Conservation (phyloP, 1,140 invertebrate species). For the Achatina immaculata region DNA sequence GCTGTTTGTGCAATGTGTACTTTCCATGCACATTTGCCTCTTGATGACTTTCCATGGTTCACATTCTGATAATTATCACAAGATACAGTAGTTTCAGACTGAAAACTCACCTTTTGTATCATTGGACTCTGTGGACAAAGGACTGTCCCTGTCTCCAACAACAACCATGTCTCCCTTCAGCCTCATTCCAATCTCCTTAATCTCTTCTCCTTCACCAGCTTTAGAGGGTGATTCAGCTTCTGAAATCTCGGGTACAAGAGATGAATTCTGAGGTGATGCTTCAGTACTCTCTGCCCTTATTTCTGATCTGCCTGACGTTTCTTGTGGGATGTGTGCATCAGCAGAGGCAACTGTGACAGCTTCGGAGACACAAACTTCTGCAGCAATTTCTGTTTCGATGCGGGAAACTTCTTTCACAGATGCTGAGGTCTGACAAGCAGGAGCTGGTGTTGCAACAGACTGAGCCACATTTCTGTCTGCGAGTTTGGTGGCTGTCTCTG, state of each 20-base stretch:
- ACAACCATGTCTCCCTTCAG: slow-evolving; percentile 66
- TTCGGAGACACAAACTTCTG: background rate
- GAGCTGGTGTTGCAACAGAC: background rate
- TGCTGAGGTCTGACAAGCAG: too few relatives aligned
- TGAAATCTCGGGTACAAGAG: too few relatives aligned
- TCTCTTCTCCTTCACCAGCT: background rate
- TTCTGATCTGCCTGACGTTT: background rate
- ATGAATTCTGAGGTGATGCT: background rate
- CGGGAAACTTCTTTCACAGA: background rate
- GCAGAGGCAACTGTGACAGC: background rate
- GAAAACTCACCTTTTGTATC: slow-evolving; percentile 58
- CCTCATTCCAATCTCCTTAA: slow-evolving; percentile 41
- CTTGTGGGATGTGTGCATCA: background rate
- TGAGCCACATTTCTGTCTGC: background rate
- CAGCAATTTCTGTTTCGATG: background rate
- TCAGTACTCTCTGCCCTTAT: too few relatives aligned
- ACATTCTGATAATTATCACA: too few relatives aligned
- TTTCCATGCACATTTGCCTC: too few relatives aligned
- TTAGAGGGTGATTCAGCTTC: background rate
- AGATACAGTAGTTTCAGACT: too few relatives aligned
- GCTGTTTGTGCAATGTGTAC: too few relatives aligned
- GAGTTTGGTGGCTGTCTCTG: background rate
- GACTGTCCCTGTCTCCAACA: slow-evolving; percentile 60
- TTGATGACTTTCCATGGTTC: too few relatives aligned
- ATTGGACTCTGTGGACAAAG: slow-evolving; percentile 59